Evolutionary conservation across 2,113 vertebrate genomes (phyloP), one percentile per base, ranked within the genome.

Genomic region (Callithrix jacchus): DNA sequence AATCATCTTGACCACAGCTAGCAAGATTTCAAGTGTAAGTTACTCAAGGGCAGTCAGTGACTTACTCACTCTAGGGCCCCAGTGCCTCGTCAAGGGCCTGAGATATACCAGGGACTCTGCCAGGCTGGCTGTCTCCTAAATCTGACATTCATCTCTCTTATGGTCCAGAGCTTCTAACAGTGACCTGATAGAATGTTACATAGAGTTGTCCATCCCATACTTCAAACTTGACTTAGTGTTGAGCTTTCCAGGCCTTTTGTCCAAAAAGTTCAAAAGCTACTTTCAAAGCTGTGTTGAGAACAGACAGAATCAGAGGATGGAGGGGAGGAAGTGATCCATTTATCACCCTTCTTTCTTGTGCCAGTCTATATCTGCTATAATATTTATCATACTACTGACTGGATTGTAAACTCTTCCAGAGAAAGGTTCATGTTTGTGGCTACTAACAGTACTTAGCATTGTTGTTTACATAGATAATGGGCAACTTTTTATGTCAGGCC

Each of bases 341-440:
- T 74, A 42, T 77, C 32, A 47, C 11, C 95, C 40, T 61, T 97
- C 87, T 93, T 96, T 91, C 92, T 58, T 71, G 16, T 64, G 79
- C 21, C 66, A 54, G 8, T 56, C 71, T 61, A 27, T 79, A 84
- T 30, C 42, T 76, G 10, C 88, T 94, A 18, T 52, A 81, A 64
- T 47, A 93, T 54, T 89, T 89, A 85, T 27, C 68, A 93, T 32
- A 61, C 17, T 66, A 27, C 11, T 83, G 45, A 85, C 47, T 87
- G 23, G 18, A 93, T 1, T 89, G 3, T 54, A 82, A 42, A 64
- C 18, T 40, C 27, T 58, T 74, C 52, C 30, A 83, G 68, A 40
- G 30, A 94, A 83, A 42, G 18, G 74, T 52, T 54, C 37, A 25
- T 42, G 49, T 89, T 54, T 88, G 58, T 76, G 58, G 16, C 49